Conservation (phyloP, 2,113 vertebrate species). For the Pterocles orientalis region DNA sequence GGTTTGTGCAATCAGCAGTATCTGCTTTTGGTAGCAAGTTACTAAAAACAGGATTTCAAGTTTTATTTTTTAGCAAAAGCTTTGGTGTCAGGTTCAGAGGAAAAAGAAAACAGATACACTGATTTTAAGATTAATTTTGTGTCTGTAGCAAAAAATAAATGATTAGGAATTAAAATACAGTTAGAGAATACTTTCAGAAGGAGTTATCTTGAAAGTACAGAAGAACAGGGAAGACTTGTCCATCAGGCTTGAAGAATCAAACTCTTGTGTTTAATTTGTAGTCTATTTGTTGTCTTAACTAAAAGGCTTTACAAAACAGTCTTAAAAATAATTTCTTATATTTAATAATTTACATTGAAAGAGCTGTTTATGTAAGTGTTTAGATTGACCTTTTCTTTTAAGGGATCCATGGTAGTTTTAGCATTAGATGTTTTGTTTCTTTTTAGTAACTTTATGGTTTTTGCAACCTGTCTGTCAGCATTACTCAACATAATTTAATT, state of each 20-base stretch:
- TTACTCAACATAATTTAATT: neutral
- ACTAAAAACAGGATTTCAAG: neutral
- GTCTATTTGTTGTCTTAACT: neutral
- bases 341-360: neutral
- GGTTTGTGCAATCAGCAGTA: conserved; percentile 18
- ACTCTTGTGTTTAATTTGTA: neutral
- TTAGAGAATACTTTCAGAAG: neutral
- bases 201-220: neutral
- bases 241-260: neutral
- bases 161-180: neutral
- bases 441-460: neutral
- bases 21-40: neutral
- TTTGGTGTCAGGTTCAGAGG: conserved; percentile 2
- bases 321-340: neutral
- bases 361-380: neutral
- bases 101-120: neutral
- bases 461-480: neutral
- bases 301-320: neutral
- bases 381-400: neutral
- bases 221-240: neutral
- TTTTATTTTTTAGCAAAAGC: neutral
- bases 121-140: neutral
- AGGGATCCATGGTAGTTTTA: neutral
- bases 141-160: neutral
- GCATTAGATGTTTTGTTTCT: neutral